These are phyloP conservation scores for Battus philenor DNA, from an alignment of 1,140 invertebrate species.

Conservation along the genomic window DNA sequence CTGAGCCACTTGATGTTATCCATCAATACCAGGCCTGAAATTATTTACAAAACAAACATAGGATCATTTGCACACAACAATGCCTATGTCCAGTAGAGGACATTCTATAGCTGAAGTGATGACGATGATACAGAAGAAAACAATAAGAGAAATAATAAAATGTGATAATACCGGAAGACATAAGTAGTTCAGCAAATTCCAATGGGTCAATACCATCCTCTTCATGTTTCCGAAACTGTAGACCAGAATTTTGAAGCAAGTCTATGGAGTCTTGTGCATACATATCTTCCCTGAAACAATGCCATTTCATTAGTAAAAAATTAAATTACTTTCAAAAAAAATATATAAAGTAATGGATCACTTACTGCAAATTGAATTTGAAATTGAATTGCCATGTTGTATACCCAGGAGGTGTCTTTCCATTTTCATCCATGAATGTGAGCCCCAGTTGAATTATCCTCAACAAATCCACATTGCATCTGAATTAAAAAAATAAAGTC, in stretches of 20 bases:
- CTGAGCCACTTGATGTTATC: conserved; percentile 98
- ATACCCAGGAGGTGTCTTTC: conserved; percentile 91
- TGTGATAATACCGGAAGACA: conserved; percentile 88
- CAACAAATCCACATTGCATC: conserved; percentile 96
- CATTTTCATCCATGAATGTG: conserved; percentile 96
- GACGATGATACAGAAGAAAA: no score
- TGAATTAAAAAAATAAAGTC: conserved; percentile 25
- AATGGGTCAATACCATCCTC: conserved; percentile 97
- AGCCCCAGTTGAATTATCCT: conserved; percentile 97
- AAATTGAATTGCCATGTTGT: conserved; percentile 99
- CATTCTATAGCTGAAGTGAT: no score
- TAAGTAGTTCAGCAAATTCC: conserved; percentile 97
- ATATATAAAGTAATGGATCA: conserved; percentile 25
- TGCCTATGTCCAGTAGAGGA: no score
- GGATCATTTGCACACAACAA: no score
- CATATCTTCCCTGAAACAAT: conserved; percentile 90
- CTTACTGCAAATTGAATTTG: conserved; percentile 95
- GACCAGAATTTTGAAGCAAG: conserved; percentile 95
- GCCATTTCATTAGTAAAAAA: no score
- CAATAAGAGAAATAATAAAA: no score
- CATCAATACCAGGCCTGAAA: conserved; percentile 89
- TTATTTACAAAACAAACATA: not conserved
- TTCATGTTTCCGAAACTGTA: conserved; percentile 98
- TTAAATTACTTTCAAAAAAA: no score
- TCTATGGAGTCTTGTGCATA: conserved; percentile 99